Percentiles rank a stretch among this genome's conserved stretches.
phyloP scores from a whole-genome alignment of 2,888 invertebrate genomes.

The Eupithecia centaureata region DNA sequence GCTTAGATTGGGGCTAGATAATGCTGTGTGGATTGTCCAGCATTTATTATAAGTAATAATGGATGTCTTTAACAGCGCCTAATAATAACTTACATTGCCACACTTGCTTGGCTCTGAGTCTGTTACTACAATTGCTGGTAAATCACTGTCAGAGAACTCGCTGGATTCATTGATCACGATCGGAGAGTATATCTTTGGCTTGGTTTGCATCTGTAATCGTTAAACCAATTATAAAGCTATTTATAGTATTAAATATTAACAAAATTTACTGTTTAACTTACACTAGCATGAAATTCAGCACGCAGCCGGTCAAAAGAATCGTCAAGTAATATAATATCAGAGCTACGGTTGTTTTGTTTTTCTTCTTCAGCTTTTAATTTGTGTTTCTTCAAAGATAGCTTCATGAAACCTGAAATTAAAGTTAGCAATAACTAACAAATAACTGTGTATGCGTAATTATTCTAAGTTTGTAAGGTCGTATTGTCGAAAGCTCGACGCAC shows the following conservation, averaged over 20 bases:
- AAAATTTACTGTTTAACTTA: slow-evolving; percentile 49
- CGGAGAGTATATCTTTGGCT: slow-evolving; percentile 61
- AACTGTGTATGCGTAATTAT: no score
- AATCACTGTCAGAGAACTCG: slow-evolving; percentile 51
- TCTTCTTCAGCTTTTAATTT: slow-evolving; percentile 53
- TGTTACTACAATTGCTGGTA: slow-evolving; percentile 45
- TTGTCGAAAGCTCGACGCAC: slow-evolving; percentile 21
- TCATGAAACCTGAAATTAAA: slow-evolving; percentile 64
- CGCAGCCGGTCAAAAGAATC: slow-evolving; percentile 71
- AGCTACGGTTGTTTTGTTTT: slow-evolving; percentile 57
- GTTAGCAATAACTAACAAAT: not conserved
- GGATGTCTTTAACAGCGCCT: not conserved
- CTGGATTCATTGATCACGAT: slow-evolving; percentile 66
- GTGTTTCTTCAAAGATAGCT: slow-evolving; percentile 73
- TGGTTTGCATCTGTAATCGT: slow-evolving; percentile 43
- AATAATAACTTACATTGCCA: slow-evolving; percentile 62
- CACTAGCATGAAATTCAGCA: slow-evolving; percentile 57
- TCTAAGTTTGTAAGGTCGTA: not conserved
- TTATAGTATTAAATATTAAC: not conserved
- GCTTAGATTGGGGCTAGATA: no score
- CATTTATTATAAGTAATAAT: no score
- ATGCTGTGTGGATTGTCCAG: no score
- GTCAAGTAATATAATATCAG: slow-evolving; percentile 70
- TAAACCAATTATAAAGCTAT: not conserved
- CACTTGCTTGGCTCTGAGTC: slow-evolving; percentile 59